Evolutionary conservation across 2,797 vertebrate species (phyloP), one percentile per base, ranked within the genome.

Genomic region (Enteromius paludinosus): DNA sequence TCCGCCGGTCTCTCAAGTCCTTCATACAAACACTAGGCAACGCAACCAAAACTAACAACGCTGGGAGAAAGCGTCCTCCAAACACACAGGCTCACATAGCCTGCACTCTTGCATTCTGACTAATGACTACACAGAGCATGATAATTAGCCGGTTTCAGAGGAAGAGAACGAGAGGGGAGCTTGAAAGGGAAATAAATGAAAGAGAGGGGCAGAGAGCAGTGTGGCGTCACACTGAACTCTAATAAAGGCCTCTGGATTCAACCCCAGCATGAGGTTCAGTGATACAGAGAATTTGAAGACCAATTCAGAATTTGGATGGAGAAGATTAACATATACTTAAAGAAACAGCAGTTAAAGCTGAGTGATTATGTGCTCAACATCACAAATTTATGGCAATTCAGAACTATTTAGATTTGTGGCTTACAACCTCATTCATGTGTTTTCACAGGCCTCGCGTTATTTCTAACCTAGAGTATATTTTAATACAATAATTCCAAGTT

Each of bases 111-210:
- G 45, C 47, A 41, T 69, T 77, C 43, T 71, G 65, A 69, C 47
- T 85, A 85, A 82, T 82, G 80, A 82, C 72, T 85, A 81, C 80
- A 82, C 74, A 38, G 74, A 78, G 59, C 28, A 59, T 79, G 75
- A 72, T 85, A 82, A 85, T 85, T 79, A 85, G 47, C 25, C 15
- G 9, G 20, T 45, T 69, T 84, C 47, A 35, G 45, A 33, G 4
- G 78, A 77, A 17, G 70, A 69, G 10, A 52, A 43, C 35, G 30
- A 75, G 69, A 41, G 23, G 23, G 30, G 49, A 64, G 72, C 30
- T 43, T 75, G 64, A 77, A 77, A 83, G 66, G 30, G 23, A 62
- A 79, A 72, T 78, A 79, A 70, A 79, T 65, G 66, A 83, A 78
- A 85, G 83, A 84, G 73, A 82, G 41, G 90, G 89, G 79, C 74